Evolutionary conservation across 2,888 invertebrate genomes (phyloP).

Genomic region (Serripes groenlandicus): DNA sequence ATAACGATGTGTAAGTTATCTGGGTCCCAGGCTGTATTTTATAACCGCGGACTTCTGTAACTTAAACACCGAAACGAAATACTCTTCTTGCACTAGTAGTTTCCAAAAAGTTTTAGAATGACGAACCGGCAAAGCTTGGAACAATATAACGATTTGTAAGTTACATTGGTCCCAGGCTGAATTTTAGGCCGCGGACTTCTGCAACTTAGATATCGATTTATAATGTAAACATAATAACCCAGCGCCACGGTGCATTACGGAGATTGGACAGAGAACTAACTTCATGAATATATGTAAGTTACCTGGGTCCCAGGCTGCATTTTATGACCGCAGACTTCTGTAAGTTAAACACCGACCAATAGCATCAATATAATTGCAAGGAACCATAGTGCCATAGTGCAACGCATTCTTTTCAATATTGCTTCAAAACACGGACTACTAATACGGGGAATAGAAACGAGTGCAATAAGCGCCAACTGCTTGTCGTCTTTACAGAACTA

Average conservation of each 20-base stretch:
- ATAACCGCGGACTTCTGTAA: constrained; percentile 37
- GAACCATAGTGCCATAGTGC: too few species aligned
- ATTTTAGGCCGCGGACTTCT: constrained; percentile 25
- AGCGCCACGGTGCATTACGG: not conserved
- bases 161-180: constrained; percentile 48
- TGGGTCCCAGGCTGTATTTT: constrained; percentile 40
- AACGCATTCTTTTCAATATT: too few species aligned
- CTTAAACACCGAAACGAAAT: constrained; percentile 8
- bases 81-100: too few species aligned
- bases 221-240: not conserved
- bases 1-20: constrained; percentile 44
- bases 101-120: too few species aligned
- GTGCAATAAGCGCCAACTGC: too few species aligned
- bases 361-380: too few species aligned
- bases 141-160: constrained; percentile 45
- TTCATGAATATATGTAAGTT: constrained; percentile 35
- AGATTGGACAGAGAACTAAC: not conserved
- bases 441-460: too few species aligned
- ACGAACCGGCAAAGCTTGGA: too few species aligned
- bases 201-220: constrained; percentile 34
- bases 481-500: too few species aligned
- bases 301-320: constrained; percentile 43
- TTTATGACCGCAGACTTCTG: constrained; percentile 34
- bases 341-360: constrained; percentile 34
- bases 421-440: too few species aligned